These are phyloP conservation scores for Athalia circularis DNA, from an alignment of 2,888 invertebrate species.

Conservation along the genomic window DNA sequence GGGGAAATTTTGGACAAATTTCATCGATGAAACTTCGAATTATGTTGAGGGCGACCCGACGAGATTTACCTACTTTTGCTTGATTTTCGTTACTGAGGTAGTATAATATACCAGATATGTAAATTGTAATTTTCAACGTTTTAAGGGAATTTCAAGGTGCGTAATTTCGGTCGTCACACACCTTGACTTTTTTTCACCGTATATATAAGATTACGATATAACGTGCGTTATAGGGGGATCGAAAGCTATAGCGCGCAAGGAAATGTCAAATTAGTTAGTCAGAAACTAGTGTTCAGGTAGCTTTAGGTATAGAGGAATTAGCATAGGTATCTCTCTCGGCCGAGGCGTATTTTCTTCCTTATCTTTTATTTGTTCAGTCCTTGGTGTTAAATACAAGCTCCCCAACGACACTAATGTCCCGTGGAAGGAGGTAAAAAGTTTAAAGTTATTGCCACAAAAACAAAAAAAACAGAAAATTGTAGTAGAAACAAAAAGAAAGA, in stretches of 20 bases:
- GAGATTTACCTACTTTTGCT: too few species aligned
- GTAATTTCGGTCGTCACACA: constrained; percentile 16
- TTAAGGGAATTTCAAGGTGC: neutral
- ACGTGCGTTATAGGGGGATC: neutral
- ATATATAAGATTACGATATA: too few species aligned
- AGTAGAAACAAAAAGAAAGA: neutral
- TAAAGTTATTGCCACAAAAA: constrained; percentile 23
- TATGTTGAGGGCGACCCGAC: too few species aligned
- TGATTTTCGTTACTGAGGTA: too few species aligned
- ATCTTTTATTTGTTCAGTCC: constrained; percentile 56
- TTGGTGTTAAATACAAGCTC: constrained; percentile 51
- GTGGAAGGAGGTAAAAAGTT: neutral
- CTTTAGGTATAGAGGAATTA: constrained; percentile 52
- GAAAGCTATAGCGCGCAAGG: constrained; percentile 1
- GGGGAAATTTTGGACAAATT: too few species aligned
- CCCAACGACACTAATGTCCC: constrained; percentile 54
- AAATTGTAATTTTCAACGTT: neutral
- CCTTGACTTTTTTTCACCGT: neutral
- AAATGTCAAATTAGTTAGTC: constrained; percentile 57
- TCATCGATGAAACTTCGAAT: too few species aligned
- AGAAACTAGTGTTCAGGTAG: constrained; percentile 35
- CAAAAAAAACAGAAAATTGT: neutral
- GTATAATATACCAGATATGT: neutral
- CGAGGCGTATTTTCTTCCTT: constrained; percentile 29
- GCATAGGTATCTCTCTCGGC: constrained; percentile 59